phyloP scores from a whole-genome alignment of 30 jellyfish, hydroid and myxozoan species.

The Chrysaora quinquecirrha region DNA sequence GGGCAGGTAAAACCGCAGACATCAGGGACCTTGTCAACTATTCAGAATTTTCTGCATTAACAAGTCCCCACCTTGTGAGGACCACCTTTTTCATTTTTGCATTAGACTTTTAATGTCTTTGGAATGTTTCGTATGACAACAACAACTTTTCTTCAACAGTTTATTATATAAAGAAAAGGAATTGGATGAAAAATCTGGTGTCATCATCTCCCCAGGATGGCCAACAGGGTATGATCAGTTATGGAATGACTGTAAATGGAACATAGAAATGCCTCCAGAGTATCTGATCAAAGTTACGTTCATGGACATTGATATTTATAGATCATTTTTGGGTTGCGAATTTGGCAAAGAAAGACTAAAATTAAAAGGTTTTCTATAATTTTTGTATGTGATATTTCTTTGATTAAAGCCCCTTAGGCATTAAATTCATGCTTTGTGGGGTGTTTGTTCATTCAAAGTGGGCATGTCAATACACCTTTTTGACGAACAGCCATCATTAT shows the following conservation, averaged over 20 bases:
- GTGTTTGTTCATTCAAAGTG: no score
- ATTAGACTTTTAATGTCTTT: no score
- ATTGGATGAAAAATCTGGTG: constrained; percentile 35
- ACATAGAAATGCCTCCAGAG: constrained; percentile 49
- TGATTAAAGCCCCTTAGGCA: no score
- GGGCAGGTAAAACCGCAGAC: no score
- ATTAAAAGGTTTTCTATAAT: constrained; percentile 41
- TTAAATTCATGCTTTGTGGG: no score
- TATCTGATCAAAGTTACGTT: constrained; percentile 73
- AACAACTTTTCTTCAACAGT: background rate
- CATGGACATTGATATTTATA: constrained; percentile 70
- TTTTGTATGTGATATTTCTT: no score
- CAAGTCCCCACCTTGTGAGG: no score
- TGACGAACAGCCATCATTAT: no score
- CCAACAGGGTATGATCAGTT: constrained; percentile 19
- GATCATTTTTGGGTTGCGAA: constrained; percentile 7
- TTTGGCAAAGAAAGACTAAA: constrained; percentile 24
- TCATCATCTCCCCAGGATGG: constrained; percentile 54
- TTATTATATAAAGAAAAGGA: background rate
- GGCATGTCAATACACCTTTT: no score
- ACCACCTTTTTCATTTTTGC: no score
- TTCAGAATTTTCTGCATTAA: no score
- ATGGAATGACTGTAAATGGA: constrained; percentile 80
- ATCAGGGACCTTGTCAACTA: no score
- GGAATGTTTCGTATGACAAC: background rate